Conservation (phyloP, 2,797 vertebrate species). For the Corythornis leucogaster region DNA sequence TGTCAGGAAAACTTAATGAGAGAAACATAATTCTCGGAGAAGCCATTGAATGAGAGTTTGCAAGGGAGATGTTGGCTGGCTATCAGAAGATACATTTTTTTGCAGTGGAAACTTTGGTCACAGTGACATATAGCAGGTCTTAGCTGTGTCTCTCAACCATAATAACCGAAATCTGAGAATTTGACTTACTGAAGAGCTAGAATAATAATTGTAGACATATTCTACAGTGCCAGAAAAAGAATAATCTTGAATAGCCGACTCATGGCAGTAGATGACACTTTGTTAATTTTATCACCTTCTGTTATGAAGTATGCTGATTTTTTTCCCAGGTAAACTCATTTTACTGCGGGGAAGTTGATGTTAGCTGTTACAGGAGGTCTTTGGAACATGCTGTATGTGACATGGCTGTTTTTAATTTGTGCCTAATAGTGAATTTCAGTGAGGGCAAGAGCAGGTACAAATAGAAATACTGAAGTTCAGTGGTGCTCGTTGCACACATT, state of each 20-base stretch:
- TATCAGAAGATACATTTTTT: background rate
- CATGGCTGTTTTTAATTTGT: background rate
- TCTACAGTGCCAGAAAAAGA: background rate
- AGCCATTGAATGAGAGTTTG: background rate
- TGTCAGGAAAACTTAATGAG: conserved; percentile 31
- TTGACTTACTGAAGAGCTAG: background rate
- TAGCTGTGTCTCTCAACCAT: background rate
- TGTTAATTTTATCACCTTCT: background rate
- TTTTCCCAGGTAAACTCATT: background rate
- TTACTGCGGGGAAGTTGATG: background rate
- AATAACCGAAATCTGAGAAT: background rate
- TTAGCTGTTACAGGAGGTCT: background rate
- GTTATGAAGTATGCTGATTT: background rate
- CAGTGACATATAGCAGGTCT: background rate
- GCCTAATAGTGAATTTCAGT: background rate
- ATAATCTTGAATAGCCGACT: background rate
- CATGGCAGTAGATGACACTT: background rate
- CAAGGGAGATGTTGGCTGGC: background rate
- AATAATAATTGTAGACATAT: background rate
- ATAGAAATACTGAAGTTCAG: accelerated
- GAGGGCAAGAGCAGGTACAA: background rate
- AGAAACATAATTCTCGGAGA: conserved; percentile 42
- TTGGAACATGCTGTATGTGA: background rate
- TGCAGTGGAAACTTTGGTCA: background rate
- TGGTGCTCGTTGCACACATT: background rate